These are phyloP conservation scores for Malachius bipustulatus DNA, from an alignment of 2,888 invertebrate genomes.

Conservation along the genomic window DNA sequence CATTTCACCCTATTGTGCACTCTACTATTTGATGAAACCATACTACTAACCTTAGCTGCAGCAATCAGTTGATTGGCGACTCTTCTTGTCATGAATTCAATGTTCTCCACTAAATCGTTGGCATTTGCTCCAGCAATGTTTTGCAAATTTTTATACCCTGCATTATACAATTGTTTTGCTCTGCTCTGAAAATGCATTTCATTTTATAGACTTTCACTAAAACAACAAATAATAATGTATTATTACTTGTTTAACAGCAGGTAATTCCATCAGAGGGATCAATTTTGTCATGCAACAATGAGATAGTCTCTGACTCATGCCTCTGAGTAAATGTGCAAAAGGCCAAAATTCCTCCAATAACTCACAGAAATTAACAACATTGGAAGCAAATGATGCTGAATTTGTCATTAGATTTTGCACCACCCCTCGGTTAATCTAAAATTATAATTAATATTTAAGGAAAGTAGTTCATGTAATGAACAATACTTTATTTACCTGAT, in stretches of 20 bases:
- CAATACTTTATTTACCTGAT: too few relatives aligned
- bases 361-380: conserved; percentile 70
- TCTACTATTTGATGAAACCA: too few relatives aligned
- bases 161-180: conserved; percentile 70
- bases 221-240: too few relatives aligned
- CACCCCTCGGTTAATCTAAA: conserved; percentile 56
- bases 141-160: conserved; percentile 69
- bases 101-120: conserved; percentile 45
- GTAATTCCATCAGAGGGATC: conserved; percentile 73
- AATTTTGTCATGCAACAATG: conserved; percentile 75
- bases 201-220: too few relatives aligned
- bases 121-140: conserved; percentile 63
- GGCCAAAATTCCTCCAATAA: conserved; percentile 73
- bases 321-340: conserved; percentile 60
- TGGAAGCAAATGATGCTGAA: conserved; percentile 60
- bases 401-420: conserved; percentile 65
- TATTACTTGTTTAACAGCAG: conserved; percentile 68
- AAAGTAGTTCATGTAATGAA: too few relatives aligned
- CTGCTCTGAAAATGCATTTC: conserved; percentile 46
- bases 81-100: conserved; percentile 61
- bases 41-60: conserved; percentile 62
- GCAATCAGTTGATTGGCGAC: conserved; percentile 72
- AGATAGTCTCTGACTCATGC: conserved; percentile 61
- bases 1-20: too few relatives aligned
- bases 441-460: conserved; percentile 4